Base-by-base conservation (phyloP, 2,113 vertebrate species). In the Pluvialis apricaria region DNA sequence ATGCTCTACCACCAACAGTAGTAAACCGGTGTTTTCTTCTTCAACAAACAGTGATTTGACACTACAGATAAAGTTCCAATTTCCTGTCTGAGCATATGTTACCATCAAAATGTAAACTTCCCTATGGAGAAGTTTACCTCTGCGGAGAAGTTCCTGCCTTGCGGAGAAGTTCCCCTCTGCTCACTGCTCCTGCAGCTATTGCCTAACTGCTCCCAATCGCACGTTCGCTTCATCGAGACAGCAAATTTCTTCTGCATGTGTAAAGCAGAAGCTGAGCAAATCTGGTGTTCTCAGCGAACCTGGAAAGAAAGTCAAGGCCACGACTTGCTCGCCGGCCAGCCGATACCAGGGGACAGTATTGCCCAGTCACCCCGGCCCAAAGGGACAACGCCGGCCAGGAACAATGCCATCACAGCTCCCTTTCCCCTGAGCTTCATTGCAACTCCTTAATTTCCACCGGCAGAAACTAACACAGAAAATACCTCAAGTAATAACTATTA, bases 301-400 rank as follows among this genome's bases (percentile, higher is more conserved):
- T 26, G 45, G 66, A 72, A 44, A 49, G 71, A 26, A 42, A 82
- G 14, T 14, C 24, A 28, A 64, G 65, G 14, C 19, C 45, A 10
- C 0, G 2, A 11, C 44, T 32, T 44, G 20, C 51, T 47, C 7
- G 0, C 31, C 2, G 0, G 32, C 42, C 29, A 11, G 54, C 1
- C 10, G 26, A 47, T 32, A 25, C 52, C n/a, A 34, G 60, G 36
- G 1, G 13, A 22, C 42, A 16, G 28, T 7, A 8, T 11, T 44
- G 26, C 72, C 36, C 61, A 11, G 34, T 17, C 66, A 31, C 12
- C 6, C 25, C 0, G 0, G 31, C 60, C 47, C 32, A 24, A 44
- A 26, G 77, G 44, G 24, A 11, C 24, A 10, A 15, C 1, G 21
- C 32, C 19, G 29, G 14, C 34, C 76, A 34, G 6, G 8, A 34